phyloP scores from a whole-genome alignment of 2,797 vertebrate genomes.

The Notolepis coatsorum region DNA sequence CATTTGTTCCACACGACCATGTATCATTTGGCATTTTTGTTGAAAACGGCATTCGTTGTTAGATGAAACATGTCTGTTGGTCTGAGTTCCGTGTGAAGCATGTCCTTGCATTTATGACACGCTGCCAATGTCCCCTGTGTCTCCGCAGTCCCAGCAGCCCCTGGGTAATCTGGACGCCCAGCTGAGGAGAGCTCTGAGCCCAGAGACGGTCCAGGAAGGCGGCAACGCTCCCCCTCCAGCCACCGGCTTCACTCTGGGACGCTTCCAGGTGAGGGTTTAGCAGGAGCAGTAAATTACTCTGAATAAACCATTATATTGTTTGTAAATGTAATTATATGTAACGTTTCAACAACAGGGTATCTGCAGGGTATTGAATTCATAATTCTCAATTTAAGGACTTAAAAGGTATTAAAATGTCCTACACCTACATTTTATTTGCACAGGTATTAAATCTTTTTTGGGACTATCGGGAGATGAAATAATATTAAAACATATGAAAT shows the following conservation, averaged over 20 bases:
- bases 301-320: too few species aligned
- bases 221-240: slow-evolving; percentile 39
- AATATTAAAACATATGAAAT: too few species aligned
- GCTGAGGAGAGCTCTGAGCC: slow-evolving; percentile 70
- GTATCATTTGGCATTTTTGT: background rate
- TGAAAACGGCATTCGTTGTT: too few species aligned
- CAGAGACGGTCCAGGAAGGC: slow-evolving; percentile 75
- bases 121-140: slow-evolving; percentile 20
- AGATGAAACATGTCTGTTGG: too few species aligned
- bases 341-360: too few species aligned
- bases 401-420: background rate
- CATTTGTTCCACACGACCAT: too few species aligned
- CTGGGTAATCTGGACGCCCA: slow-evolving; percentile 60
- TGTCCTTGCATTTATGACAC: background rate
- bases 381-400: too few species aligned
- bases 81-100: background rate
- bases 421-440: too few species aligned
- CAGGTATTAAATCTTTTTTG: too few species aligned
- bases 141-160: slow-evolving; percentile 55
- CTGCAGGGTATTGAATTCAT: too few species aligned
- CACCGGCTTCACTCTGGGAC: slow-evolving; percentile 69
- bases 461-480: too few species aligned
- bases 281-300: background rate
- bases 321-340: too few species aligned
- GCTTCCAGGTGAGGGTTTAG: slow-evolving; percentile 73